Evolutionary conservation across 1,140 invertebrate species (phyloP).

Genomic region (Drosophila ironensis): DNA sequence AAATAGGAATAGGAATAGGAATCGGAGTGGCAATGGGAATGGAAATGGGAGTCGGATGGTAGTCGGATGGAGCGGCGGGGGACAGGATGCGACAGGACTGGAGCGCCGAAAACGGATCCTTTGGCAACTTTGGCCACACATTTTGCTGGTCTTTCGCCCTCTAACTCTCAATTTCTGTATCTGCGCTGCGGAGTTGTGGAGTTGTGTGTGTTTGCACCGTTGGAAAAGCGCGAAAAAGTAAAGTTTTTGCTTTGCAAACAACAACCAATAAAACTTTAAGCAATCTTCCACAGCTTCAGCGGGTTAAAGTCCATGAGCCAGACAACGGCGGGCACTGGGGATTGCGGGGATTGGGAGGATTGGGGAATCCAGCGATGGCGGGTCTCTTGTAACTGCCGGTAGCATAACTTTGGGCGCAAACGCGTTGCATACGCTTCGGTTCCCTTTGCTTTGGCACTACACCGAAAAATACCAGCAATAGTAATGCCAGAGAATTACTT

Average conservation of each 20-base stretch:
- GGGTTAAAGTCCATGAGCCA: conserved; percentile 14
- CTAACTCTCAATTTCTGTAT: neutral
- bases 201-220: conserved; percentile 45
- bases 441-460: neutral
- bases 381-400: neutral
- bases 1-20: no score
- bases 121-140: conserved; percentile 59
- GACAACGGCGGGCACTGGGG: neutral
- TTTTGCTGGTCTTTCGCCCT: neutral
- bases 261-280: conserved; percentile 80
- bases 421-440: conserved; percentile 53
- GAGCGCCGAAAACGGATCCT: conserved; percentile 27
- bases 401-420: conserved; percentile 42
- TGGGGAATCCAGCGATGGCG: no score
- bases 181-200: conserved; percentile 1
- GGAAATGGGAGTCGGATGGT: neutral
- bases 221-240: conserved; percentile 71
- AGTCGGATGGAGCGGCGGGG: neutral
- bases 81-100: conserved; percentile 12
- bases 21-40: no score
- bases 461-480: no score
- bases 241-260: conserved; percentile 80
- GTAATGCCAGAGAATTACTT: no score
- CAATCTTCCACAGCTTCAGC: conserved; percentile 71
- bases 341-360: no score